A percentile compares a stretch with the other conserved stretches of the same genome.
These are phyloP conservation scores for Sicus ferrugineus DNA, from an alignment of 2,888 invertebrate genomes.

Conservation along the genomic window DNA sequence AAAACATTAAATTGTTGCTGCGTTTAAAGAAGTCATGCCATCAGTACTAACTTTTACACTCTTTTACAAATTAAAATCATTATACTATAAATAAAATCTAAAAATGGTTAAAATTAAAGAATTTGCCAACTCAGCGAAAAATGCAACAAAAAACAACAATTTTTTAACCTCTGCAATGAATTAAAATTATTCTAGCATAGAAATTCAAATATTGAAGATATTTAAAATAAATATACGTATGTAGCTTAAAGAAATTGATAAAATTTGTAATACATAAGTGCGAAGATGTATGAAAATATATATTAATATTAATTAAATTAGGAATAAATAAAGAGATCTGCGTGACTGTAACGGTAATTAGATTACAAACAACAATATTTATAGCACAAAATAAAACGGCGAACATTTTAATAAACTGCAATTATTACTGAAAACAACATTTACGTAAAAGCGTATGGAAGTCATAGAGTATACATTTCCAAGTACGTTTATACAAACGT, in stretches of 20 bases:
- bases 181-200: slow-evolving; percentile 15
- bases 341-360: not conserved
- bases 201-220: slow-evolving; percentile 11
- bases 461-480: not conserved
- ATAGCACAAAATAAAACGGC: slow-evolving; percentile 32
- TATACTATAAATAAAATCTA: slow-evolving; percentile 2
- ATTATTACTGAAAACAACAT: not conserved
- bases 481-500: not conserved
- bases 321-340: not conserved
- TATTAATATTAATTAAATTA: slow-evolving; percentile 34
- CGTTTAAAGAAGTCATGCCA: not conserved
- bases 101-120: slow-evolving; percentile 56
- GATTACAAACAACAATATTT: slow-evolving; percentile 36
- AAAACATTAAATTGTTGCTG: not conserved
- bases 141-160: slow-evolving; percentile 46
- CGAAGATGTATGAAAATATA: not conserved
- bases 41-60: too few species aligned
- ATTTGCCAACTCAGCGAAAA: slow-evolving; percentile 60
- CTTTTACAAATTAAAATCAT: too few species aligned
- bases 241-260: not conserved
- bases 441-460: not conserved
- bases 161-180: slow-evolving; percentile 38
- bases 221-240: slow-evolving; percentile 40
- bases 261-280: not conserved
- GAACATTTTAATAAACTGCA: not conserved